phyloP scores from a whole-genome alignment of 2,797 vertebrate genomes.

The Rhinogobio ventralis region DNA sequence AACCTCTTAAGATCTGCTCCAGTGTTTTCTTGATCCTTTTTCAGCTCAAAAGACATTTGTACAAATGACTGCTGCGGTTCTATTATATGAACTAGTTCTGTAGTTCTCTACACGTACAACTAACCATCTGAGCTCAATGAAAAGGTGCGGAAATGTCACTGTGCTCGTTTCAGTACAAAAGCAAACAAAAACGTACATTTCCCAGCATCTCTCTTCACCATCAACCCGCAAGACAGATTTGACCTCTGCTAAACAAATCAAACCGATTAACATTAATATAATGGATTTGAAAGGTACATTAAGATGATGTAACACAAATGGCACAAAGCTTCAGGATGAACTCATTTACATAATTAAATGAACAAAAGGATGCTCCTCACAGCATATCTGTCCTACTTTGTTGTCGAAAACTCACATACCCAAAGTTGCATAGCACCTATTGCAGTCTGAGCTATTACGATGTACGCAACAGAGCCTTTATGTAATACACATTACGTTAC shows the following conservation, averaged over 20 bases:
- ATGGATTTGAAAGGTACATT: neutral
- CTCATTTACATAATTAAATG: constrained; percentile 18
- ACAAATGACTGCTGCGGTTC: neutral
- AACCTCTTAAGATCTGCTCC: neutral
- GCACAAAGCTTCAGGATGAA: neutral
- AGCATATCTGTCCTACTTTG: constrained; percentile 15
- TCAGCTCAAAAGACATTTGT: neutral
- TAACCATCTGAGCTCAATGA: neutral
- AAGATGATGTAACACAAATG: neutral
- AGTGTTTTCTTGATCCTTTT: neutral
- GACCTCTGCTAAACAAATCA: neutral
- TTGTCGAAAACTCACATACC: neutral
- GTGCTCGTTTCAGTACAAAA: neutral
- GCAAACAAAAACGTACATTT: neutral
- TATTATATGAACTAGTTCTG: neutral
- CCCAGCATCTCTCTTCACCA: neutral
- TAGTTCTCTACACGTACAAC: neutral
- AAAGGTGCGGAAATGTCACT: neutral
- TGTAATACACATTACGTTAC: neutral
- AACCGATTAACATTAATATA: constrained; percentile 2
- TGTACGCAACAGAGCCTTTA: neutral
- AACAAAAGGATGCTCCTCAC: neutral
- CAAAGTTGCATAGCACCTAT: constrained; percentile 43
- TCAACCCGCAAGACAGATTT: neutral
- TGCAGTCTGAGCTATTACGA: constrained; percentile 15